Percentiles rank a stretch among this genome's conserved stretches.
These are phyloP conservation scores for Synchiropus splendidus DNA, from an alignment of 2,113 vertebrate genomes.

Conservation along the genomic window DNA sequence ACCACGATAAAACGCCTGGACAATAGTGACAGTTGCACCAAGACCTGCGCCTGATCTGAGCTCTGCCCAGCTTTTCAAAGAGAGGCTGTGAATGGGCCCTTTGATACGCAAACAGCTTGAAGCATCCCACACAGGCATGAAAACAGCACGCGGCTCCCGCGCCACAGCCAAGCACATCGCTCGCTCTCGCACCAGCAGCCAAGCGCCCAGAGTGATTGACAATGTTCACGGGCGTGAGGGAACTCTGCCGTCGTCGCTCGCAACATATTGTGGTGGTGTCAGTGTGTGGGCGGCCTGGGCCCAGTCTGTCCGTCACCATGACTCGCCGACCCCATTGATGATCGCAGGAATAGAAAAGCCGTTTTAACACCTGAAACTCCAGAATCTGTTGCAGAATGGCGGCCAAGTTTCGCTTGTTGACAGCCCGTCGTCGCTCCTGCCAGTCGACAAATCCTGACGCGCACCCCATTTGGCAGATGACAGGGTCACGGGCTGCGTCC, in stretches of 20 bases:
- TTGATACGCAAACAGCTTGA: slow-evolving; percentile 70
- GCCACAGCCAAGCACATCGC: slow-evolving; percentile 64
- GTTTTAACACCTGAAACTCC: slow-evolving; percentile 48
- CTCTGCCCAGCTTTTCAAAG: slow-evolving; percentile 58
- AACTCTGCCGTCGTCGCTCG: slow-evolving; percentile 59
- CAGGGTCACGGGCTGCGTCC: slow-evolving; percentile 46
- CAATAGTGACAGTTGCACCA: slow-evolving; percentile 58
- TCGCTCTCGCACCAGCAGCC: slow-evolving; percentile 61
- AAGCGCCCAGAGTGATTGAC: slow-evolving; percentile 60
- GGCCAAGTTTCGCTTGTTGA: slow-evolving; percentile 70
- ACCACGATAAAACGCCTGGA: slow-evolving; percentile 49
- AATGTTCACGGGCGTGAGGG: slow-evolving; percentile 65
- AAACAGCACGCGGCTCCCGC: slow-evolving; percentile 67
- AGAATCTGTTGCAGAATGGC: slow-evolving; percentile 48
- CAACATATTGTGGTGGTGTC: slow-evolving; percentile 64
- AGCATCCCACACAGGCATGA: slow-evolving; percentile 67
- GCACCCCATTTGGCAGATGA: slow-evolving; percentile 68
- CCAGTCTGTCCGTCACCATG: slow-evolving; percentile 56
- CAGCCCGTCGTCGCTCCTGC: slow-evolving; percentile 68
- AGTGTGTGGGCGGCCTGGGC: slow-evolving; percentile 59
- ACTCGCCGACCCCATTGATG: slow-evolving; percentile 3
- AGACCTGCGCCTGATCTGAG: slow-evolving; percentile 64
- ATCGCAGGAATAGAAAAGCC: slow-evolving; percentile 1
- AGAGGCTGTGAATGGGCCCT: slow-evolving; percentile 65
- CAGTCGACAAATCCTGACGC: slow-evolving; percentile 66